Evolutionary conservation across 2,888 invertebrate genomes (phyloP).

Genomic region (Bhutanitis thaidina): DNA sequence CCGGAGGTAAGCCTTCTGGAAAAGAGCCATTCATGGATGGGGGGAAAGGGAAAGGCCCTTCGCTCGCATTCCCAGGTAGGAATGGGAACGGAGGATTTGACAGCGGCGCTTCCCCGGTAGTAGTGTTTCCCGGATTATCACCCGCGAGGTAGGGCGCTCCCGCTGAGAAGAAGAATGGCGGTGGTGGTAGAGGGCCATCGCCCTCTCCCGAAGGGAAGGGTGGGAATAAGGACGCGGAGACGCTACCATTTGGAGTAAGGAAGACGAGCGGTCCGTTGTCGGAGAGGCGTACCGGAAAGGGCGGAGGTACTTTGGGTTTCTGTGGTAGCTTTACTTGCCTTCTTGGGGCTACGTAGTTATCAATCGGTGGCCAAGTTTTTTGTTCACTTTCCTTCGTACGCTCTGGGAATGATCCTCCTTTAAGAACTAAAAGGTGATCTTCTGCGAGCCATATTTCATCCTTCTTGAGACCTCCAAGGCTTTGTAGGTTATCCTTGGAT

Average conservation of each 20-base stretch:
- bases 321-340: constrained; percentile 91
- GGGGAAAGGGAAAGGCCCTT: constrained; percentile 76
- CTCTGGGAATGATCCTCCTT: constrained; percentile 87
- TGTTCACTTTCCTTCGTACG: constrained; percentile 64
- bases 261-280: constrained; percentile 93
- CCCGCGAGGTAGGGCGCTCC: constrained; percentile 75
- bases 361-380: constrained; percentile 88
- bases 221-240: constrained; percentile 84
- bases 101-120: constrained; percentile 83
- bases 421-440: constrained; percentile 90
- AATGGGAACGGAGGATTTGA: constrained; percentile 82
- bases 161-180: constrained; percentile 81
- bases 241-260: constrained; percentile 88
- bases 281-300: constrained; percentile 94
- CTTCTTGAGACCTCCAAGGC: constrained; percentile 89
- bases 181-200: constrained; percentile 73
- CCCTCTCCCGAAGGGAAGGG: constrained; percentile 83
- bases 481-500: constrained; percentile 88
- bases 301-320: constrained; percentile 92
- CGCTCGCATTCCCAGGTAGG: constrained; percentile 80
- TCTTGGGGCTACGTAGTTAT: constrained; percentile 89
- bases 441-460: constrained; percentile 95
- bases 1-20: constrained; percentile 78
- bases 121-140: constrained; percentile 83
- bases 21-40: constrained; percentile 79